phyloP scores from a whole-genome alignment of 2,888 invertebrate genomes.

The Drosophila parthenogenetica region DNA sequence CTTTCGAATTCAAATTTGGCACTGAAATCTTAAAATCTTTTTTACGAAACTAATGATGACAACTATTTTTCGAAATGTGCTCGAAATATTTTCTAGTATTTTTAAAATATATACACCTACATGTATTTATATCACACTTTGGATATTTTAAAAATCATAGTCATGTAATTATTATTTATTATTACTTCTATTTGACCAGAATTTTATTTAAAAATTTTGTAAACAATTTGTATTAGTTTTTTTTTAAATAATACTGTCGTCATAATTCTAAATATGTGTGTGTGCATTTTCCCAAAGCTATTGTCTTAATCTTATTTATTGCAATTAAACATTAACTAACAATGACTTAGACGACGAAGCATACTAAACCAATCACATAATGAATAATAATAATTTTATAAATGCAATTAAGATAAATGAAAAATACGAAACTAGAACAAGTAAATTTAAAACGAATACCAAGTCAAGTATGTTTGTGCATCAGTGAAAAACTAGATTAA shows the following conservation, averaged over 20 bases:
- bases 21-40: conserved; percentile 13
- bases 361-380: conserved; percentile 62
- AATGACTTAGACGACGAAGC: conserved; percentile 74
- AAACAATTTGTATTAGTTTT: background rate
- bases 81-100: conserved; percentile 61
- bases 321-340: conserved; percentile 66
- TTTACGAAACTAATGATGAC: conserved; percentile 29
- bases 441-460: conserved; percentile 64
- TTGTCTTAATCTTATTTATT: conserved; percentile 57
- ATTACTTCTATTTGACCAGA: conserved; percentile 18
- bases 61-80: conserved; percentile 54
- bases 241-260: background rate
- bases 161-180: conserved; percentile 33
- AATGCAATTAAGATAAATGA: conserved; percentile 44
- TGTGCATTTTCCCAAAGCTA: conserved; percentile 30
- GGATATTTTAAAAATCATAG: conserved; percentile 32
- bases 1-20: conserved; percentile 13
- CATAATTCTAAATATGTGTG: conserved; percentile 7
- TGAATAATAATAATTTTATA: conserved; percentile 67
- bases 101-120: conserved; percentile 36
- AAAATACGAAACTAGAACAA: conserved; percentile 73
- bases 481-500: conserved; percentile 71
- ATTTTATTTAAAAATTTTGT: conserved; percentile 15
- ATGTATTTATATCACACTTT: conserved; percentile 20
- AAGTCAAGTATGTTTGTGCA: conserved; percentile 74